Base-by-base conservation (phyloP, 2,113 vertebrate species). In the Andinoacara biseriatus region DNA sequence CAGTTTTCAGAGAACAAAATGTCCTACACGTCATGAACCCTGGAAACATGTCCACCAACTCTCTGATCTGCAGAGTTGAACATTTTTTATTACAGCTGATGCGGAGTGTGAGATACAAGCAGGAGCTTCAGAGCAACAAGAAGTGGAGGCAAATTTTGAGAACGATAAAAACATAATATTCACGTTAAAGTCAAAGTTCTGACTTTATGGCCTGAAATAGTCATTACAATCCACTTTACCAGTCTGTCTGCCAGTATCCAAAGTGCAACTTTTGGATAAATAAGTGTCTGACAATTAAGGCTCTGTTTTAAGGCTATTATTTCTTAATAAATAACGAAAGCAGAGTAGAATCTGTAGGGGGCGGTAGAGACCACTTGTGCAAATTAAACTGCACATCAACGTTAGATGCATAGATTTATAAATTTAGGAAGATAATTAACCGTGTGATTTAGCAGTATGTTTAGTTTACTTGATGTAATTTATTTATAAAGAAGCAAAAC, bases 321-420 rank as follows among this genome's bases (percentile, higher is more conserved):
- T 69, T 52, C 43, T 72, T 52, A 26, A 24, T 72, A 29, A 17
- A 0, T 54, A 49, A 11, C 13, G 29, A 26, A 31, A 26, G 74
- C 22, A 26, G n/a, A 31, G 0, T 17, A 4, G 3, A 0, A 13
- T 22, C 86, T 57, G 13, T 78, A 90, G 89, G 75, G 89, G 89
- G 91, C 80, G 60, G 2, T 91, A 74, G 31, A 91, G 80, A 83
- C 89, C 84, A 87, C 20, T 54, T 15, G 3, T 54, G 49, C 33
- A 10, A 24, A 17, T 2, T 4, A 4, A 31, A n/a, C 59, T 58
- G 33, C 26, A 58, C 40, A 43, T 49, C 14, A 52, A 54, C 20
- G 26, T 49, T 43, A 54, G 31, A 33, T 9, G 6, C 10, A 31
- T 31, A 54, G 26, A 72, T 54, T 54, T 54, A 14, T 14, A 54